Evolutionary conservation across 2,797 vertebrate species (phyloP), one percentile per base, ranked within the genome.

Genomic region (Anniella stebbinsi): DNA sequence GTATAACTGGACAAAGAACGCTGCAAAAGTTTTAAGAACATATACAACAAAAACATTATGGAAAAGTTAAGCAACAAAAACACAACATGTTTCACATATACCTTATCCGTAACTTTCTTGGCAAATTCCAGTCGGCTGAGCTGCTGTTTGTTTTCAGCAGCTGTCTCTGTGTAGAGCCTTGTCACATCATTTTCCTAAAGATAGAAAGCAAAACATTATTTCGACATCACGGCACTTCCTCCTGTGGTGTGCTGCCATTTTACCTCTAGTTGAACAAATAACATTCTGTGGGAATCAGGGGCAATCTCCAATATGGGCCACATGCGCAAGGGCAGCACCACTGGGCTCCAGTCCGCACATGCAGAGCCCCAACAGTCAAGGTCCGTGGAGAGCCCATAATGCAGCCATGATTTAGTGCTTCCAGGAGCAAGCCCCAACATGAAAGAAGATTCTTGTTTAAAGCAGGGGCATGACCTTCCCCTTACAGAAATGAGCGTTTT

Each of bases 81-180:
- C 23, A 38, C 36, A 21, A 38, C 45, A 41, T 54, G 91, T n/a
- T 80, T 89, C 12, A 84, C 36, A 41, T 11, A 80, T 98, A 99
- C 99, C 97, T 98, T 98, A 93, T 96, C 94, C 92, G 97, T 81
- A 1, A 99, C 72, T 94, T 96, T 98, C 92, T 97, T 98, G 88
- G 98, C 98, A 91, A 99, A 98, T 51, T 96, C 97, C 97, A 99
- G 97, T 93, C 98, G 98, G 89, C 96, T 98, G 93, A 99, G 98
- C 30, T 97, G 97, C 94, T 99, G 97, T 72, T 97, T 95, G 30
- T 97, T 98, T 92, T 98, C 97, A 87, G 98, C 98, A 28, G 95
- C 95, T 8, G 97, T 96, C 94, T 98, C 97, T 28, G 98, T 96
- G 11, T 97, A 99, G 54, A 97, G 97, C 86, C 97, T 98, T 36